Evolutionary conservation across 2,113 vertebrate species (phyloP).

Genomic region (Pitta sordida): DNA sequence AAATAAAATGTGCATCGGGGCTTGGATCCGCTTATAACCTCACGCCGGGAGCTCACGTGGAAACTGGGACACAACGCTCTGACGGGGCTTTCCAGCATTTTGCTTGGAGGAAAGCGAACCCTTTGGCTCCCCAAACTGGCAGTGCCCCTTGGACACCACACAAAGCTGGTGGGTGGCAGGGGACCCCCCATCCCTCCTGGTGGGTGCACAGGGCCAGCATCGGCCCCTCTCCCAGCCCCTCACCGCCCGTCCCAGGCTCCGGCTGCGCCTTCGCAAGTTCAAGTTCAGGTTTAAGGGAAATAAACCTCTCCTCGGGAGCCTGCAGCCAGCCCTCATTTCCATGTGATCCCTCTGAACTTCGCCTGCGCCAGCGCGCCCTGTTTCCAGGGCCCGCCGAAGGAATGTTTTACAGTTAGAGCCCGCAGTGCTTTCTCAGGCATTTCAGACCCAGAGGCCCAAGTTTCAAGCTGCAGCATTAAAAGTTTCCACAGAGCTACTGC

Average conservation of each 20-base stretch:
- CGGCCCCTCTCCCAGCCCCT: not conserved
- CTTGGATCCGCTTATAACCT: not conserved
- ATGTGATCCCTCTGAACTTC: conserved; percentile 72
- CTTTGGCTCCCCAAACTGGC: not conserved
- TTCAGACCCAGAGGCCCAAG: conserved; percentile 62
- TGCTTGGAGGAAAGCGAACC: not conserved
- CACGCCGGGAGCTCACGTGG: not conserved
- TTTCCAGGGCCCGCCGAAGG: conserved; percentile 74
- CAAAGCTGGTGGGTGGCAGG: not conserved
- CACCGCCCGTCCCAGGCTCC: not conserved
- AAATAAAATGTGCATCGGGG: not conserved
- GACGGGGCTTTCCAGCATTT: not conserved
- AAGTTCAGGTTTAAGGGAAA: conserved; percentile 77
- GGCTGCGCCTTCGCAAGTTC: conserved; percentile 64
- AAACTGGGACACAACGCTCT: not conserved
- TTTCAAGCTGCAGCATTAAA: conserved; percentile 63
- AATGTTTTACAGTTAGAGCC: conserved; percentile 76
- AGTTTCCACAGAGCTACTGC: conserved; percentile 67
- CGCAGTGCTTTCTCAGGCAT: conserved; percentile 73
- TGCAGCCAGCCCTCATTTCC: conserved; percentile 73
- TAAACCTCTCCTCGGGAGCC: conserved; percentile 68
- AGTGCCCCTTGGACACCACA: not conserved
- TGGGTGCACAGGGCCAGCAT: not conserved
- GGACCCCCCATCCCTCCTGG: not conserved
- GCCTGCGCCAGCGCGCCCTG: conserved; percentile 60